phyloP scores from a whole-genome alignment of 2,888 invertebrate species.

The Nebria salina region DNA sequence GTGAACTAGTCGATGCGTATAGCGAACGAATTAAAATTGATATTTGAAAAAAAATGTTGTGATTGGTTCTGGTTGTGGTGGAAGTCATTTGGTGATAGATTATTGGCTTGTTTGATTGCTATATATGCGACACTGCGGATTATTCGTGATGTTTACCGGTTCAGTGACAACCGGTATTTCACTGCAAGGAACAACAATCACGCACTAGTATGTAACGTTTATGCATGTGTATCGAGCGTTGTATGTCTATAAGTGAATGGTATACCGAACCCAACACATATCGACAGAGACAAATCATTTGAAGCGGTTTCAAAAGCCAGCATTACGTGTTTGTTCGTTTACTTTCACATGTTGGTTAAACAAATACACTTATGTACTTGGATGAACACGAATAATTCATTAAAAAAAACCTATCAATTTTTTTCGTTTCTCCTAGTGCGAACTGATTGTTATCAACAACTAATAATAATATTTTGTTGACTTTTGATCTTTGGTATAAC shows the following conservation, averaged over 20 bases:
- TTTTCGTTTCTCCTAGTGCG: no score
- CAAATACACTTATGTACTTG: no score
- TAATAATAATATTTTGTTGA: background rate
- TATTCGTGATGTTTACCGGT: conserved; percentile 20
- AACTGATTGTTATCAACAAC: background rate
- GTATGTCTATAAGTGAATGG: background rate
- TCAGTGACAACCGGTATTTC: conserved; percentile 16
- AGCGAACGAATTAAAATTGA: background rate
- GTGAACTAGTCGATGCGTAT: background rate
- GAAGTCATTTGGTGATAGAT: background rate
- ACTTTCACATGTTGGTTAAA: background rate
- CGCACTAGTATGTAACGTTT: no score
- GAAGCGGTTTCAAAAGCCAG: background rate
- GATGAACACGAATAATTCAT: no score
- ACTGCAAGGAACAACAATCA: no score
- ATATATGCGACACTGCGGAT: background rate
- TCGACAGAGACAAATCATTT: background rate
- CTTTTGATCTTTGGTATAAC: background rate
- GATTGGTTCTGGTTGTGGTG: background rate
- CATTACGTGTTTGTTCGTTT: background rate
- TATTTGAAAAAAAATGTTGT: background rate
- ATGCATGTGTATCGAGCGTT: background rate
- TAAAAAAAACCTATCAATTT: no score
- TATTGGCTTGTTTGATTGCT: background rate
- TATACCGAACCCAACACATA: background rate